These are phyloP conservation scores for Oryzias sinensis DNA, from an alignment of 2,797 vertebrate genomes.

Conservation along the genomic window DNA sequence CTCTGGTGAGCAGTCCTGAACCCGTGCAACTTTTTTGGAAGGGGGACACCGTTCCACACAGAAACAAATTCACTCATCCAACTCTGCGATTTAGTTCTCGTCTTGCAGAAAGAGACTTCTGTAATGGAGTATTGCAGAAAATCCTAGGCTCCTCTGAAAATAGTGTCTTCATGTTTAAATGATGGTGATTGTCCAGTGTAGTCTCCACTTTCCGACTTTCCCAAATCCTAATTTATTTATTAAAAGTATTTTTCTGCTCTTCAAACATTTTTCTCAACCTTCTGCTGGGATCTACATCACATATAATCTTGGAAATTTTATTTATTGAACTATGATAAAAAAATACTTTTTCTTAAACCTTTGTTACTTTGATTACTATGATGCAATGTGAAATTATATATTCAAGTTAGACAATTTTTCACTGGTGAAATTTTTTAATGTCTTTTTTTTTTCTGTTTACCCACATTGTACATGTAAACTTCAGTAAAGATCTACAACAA, in stretches of 20 bases:
- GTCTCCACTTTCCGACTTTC: constrained; percentile 11
- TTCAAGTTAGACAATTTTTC: constrained; percentile 53
- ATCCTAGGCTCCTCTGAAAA: constrained; percentile 4
- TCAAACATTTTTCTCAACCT: constrained; percentile 17
- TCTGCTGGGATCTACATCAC: constrained; percentile 1
- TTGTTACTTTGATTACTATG: constrained; percentile 31
- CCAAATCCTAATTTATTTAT: constrained; percentile 66
- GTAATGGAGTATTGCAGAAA: not conserved
- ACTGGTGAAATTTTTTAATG: constrained; percentile 76
- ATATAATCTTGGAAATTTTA: constrained; percentile 47
- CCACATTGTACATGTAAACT: constrained; percentile 69
- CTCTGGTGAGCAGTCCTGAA: constrained; percentile 64
- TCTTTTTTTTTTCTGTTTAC: constrained; percentile 57
- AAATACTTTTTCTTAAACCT: constrained; percentile 8
- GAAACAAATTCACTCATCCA: constrained; percentile 59
- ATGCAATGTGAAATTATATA: constrained; percentile 15
- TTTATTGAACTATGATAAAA: constrained; percentile 73
- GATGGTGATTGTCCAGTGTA: constrained; percentile 19
- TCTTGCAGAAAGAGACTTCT: constrained; percentile 12
- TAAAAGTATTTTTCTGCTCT: constrained; percentile 33
- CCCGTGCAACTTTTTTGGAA: constrained; percentile 63
- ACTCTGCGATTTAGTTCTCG: constrained; percentile 29
- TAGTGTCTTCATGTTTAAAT: constrained; percentile 23
- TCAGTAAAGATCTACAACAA: constrained; percentile 61
- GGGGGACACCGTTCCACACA: constrained; percentile 59